Percentiles rank a stretch among this genome's conserved stretches.
Evolutionary conservation across 2,113 vertebrate species (phyloP).

Genomic region (Holacanthus passer): DNA sequence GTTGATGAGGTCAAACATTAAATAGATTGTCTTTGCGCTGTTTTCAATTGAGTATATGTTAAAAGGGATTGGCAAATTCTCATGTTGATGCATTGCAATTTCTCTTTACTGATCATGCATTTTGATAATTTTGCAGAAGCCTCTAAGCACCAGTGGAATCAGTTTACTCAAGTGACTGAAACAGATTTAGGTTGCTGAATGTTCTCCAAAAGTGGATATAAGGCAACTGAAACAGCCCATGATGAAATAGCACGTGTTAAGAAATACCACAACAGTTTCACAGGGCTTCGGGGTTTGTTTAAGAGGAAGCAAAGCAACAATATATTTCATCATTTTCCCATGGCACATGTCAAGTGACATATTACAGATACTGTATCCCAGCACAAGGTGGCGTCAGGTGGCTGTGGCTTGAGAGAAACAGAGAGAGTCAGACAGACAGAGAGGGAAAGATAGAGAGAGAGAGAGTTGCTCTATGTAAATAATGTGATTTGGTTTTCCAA

Average conservation of each 20-base stretch:
- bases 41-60: too few species aligned
- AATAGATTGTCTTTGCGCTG: too few species aligned
- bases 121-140: neutral
- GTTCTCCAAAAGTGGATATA: neutral
- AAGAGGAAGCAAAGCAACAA: neutral
- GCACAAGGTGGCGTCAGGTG: constrained; percentile 61
- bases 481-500: constrained; percentile 45
- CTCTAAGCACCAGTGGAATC: neutral
- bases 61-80: too few species aligned
- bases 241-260: neutral
- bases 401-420: neutral
- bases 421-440: neutral
- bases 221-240: neutral
- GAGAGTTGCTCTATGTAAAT: constrained; percentile 35
- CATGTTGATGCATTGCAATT: neutral
- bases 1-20: too few species aligned
- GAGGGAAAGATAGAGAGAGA: neutral
- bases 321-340: neutral
- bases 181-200: neutral
- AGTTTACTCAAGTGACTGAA: neutral
- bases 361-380: neutral
- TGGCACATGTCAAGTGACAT: neutral
- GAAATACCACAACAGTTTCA: neutral
- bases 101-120: neutral
- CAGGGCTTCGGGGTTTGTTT: neutral